These are phyloP conservation scores for Polypterus senegalus DNA, from an alignment of 2,113 vertebrate genomes.

Conservation along the genomic window DNA sequence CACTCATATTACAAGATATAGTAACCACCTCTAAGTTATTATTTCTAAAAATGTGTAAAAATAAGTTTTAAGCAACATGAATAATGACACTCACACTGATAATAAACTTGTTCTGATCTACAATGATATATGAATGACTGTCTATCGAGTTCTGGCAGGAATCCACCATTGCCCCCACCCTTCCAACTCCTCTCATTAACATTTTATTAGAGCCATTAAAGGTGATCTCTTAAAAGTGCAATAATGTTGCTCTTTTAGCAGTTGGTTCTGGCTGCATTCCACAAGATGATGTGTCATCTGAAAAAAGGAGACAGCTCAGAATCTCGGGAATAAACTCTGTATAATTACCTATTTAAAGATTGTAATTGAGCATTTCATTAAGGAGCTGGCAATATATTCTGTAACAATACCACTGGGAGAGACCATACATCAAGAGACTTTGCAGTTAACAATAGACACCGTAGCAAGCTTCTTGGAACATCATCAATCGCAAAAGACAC, in stretches of 20 bases:
- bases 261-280: slow-evolving; percentile 1
- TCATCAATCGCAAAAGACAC: neutral
- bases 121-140: too few species aligned
- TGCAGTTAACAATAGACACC: neutral
- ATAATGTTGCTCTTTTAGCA: slow-evolving; percentile 4
- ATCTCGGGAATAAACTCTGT: slow-evolving; percentile 44
- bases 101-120: too few species aligned
- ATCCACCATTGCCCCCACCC: neutral
- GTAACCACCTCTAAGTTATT: too few species aligned
- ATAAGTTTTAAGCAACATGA: too few species aligned
- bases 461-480: slow-evolving; percentile 5
- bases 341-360: slow-evolving; percentile 55
- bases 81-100: too few species aligned
- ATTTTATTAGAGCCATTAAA: slow-evolving; percentile 14
- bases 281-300: slow-evolving; percentile 39
- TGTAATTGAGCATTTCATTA: slow-evolving; percentile 56
- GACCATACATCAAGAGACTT: slow-evolving; percentile 9
- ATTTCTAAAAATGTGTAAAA: too few species aligned
- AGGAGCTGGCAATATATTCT: slow-evolving; percentile 40
- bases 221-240: slow-evolving; percentile 2
- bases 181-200: neutral
- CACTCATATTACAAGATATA: too few species aligned
- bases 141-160: neutral
- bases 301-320: slow-evolving; percentile 43
- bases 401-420: slow-evolving; percentile 29